Evolutionary conservation across 2,888 invertebrate genomes (phyloP).

Genomic region (Mallateleia sp.): DNA sequence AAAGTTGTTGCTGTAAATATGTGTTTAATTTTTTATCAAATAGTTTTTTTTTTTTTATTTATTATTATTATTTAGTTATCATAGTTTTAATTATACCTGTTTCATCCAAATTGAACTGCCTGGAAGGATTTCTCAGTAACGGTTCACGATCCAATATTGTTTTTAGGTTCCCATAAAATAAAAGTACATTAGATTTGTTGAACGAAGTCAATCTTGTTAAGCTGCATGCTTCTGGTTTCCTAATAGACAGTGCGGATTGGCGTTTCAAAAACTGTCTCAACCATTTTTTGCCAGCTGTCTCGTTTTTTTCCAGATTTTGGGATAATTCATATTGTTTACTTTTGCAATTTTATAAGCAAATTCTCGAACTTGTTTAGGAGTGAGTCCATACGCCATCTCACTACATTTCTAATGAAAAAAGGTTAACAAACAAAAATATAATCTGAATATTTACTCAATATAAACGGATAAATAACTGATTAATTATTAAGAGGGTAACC

Average conservation of each 20-base stretch:
- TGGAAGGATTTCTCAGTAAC: constrained; percentile 65
- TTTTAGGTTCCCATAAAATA: constrained; percentile 51
- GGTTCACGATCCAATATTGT: constrained; percentile 10
- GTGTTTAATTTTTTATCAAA: neutral
- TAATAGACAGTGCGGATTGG: constrained; percentile 31
- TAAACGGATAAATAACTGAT: no score
- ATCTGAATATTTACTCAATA: neutral
- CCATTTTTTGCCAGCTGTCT: constrained; percentile 51
- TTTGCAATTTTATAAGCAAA: constrained; percentile 41
- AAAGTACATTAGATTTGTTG: constrained; percentile 51
- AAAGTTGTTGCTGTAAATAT: constrained; percentile 76
- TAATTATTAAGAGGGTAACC: no score
- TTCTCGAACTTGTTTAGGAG: constrained; percentile 33
- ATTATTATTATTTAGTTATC: no score
- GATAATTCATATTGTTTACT: constrained; percentile 17
- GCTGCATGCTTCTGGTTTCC: constrained; percentile 62
- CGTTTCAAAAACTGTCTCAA: constrained; percentile 50
- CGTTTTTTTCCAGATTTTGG: constrained; percentile 39
- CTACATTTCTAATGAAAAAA: constrained; percentile 39
- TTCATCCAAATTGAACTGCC: constrained; percentile 85
- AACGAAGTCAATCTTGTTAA: constrained; percentile 53
- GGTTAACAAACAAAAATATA: neutral
- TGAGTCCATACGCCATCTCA: constrained; percentile 51
- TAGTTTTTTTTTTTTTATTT: no score
- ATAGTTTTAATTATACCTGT: no score